Base-by-base conservation (phyloP, 2,888 invertebrate species). In the Trachelus stipa region DNA sequence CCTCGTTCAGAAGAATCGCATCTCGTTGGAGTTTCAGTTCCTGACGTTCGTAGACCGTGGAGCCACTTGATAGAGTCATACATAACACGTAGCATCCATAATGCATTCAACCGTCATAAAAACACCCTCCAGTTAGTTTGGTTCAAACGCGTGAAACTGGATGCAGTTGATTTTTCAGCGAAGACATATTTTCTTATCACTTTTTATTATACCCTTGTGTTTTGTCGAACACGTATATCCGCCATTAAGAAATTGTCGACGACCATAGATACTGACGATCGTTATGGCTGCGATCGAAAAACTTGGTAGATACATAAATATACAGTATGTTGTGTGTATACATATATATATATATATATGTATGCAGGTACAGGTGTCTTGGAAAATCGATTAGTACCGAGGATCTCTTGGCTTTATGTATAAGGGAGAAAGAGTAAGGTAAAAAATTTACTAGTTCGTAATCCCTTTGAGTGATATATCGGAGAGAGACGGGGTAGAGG, bases 51-150 rank as follows among this genome's bases (percentile, higher is more conserved):
- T 33, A 71, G 69, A 73, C 35, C 76, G 35, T 73, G 68, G 77
- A 73, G 85, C 74, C 12, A 82, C 85, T 86, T 88, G 88, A 90
- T 90, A 90, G 88, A 90, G 90, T 89, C 90, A 90, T 91, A 90
- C 89, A 88, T 90, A 90, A 90, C 88, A 85, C 85, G 81, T 80
- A 84, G 83, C 90, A 90, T 90, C 89, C 89, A 90, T 91, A 90
- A 91, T 91, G 90, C 90, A 90, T 89, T 88, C 86, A 86, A 86
- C 84, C 34, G 75, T 71, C 40, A 79, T 79, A 86, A 89, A 89
- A 89, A 89, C 83, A 82, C 84, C 68, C 75, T 11, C 35, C 71
- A 75, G 79, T 77, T 79, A 79, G 79, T 79, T 82, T 80, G 69
- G 76, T 79, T 77, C 75, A 77, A 40, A 40, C 40, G 40, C 40